phyloP scores from a whole-genome alignment of 1,140 invertebrate species.

The Megathymus violae region DNA sequence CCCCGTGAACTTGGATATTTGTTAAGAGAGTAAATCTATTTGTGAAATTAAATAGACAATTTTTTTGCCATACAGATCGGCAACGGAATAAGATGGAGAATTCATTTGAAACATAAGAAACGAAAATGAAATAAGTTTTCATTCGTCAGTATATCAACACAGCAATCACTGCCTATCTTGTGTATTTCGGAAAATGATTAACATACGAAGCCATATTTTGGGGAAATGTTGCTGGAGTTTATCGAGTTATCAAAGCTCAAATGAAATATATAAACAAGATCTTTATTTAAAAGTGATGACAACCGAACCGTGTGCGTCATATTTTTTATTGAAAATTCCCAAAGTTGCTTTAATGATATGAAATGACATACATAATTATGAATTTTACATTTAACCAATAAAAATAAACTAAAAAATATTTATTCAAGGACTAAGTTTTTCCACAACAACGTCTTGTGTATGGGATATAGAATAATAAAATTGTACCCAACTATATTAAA shows the following conservation, averaged over 20 bases:
- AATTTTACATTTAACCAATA: not conserved
- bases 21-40: not conserved
- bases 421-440: not conserved
- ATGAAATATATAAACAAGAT: conserved; percentile 5
- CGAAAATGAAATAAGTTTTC: not conserved
- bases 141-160: not conserved
- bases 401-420: not conserved
- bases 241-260: conserved; percentile 1
- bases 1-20: too few species aligned
- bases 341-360: not conserved
- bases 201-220: conserved; percentile 14
- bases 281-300: too few species aligned
- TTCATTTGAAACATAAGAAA: not conserved
- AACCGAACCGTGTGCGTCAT: too few species aligned
- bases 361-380: not conserved
- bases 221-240: conserved; percentile 7
- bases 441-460: conserved; percentile 4
- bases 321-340: too few species aligned
- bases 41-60: not conserved
- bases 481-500: not conserved
- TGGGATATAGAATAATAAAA: not conserved
- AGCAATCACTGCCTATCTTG: conserved; percentile 7
- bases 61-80: too few species aligned
- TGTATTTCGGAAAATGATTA: conserved; percentile 3
- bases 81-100: not conserved